Evolutionary conservation across 1,140 invertebrate genomes (phyloP).

Genomic region (Acyrthosiphon pisum): DNA sequence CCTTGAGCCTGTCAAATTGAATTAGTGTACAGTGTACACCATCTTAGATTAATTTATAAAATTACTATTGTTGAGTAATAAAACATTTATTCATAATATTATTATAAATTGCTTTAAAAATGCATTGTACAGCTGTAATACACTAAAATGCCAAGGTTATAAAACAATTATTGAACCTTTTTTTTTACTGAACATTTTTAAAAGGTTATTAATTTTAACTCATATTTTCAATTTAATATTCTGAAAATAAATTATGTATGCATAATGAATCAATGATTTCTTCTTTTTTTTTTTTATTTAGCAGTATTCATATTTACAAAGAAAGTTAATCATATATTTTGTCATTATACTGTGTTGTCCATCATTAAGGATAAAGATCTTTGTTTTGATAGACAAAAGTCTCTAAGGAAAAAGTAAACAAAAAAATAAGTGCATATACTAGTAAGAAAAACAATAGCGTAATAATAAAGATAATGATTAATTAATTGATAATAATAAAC

Average conservation of each 20-base stretch:
- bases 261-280: background rate
- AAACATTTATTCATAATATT: background rate
- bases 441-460: too few relatives aligned
- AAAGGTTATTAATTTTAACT: background rate
- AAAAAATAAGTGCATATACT: too few relatives aligned
- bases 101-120: background rate
- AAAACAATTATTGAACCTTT: background rate
- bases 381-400: too few relatives aligned
- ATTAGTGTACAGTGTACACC: background rate
- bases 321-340: too few relatives aligned
- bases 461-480: too few relatives aligned
- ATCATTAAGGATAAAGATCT: too few relatives aligned
- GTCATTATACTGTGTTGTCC: too few relatives aligned
- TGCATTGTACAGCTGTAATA: background rate
- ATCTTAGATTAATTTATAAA: slow-evolving; percentile 26
- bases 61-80: background rate
- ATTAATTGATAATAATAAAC: too few relatives aligned
- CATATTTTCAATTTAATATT: too few relatives aligned
- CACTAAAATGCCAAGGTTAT: background rate
- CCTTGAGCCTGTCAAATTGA: background rate
- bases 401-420: too few relatives aligned
- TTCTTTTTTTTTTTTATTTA: too few relatives aligned
- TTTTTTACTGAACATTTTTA: background rate
- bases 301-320: too few relatives aligned
- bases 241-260: background rate